These are phyloP conservation scores for Lycia hirtaria DNA, from an alignment of 2,888 invertebrate species.

Conservation along the genomic window DNA sequence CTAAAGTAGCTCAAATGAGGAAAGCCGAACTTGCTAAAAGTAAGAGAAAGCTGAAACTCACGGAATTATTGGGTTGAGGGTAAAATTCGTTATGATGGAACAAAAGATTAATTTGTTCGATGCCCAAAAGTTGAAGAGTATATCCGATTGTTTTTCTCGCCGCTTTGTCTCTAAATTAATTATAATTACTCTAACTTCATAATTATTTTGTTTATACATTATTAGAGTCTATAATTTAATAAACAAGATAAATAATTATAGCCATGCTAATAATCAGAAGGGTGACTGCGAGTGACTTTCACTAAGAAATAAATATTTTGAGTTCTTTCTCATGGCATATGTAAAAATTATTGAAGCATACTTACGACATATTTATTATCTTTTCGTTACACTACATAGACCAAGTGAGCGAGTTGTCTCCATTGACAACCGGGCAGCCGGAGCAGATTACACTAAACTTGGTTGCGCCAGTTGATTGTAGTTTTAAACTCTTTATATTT, in stretches of 20 bases:
- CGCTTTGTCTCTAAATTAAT: neutral
- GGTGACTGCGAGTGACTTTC: too few relatives aligned
- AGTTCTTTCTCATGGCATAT: too few relatives aligned
- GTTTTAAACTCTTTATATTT: too few relatives aligned
- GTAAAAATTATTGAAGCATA: too few relatives aligned
- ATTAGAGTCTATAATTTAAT: neutral
- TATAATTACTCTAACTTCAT: neutral
- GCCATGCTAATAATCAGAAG: too few relatives aligned
- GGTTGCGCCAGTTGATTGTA: too few relatives aligned
- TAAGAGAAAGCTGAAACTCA: neutral
- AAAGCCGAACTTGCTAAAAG: neutral
- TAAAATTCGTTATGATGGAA: constrained; percentile 1
- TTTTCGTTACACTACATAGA: too few relatives aligned
- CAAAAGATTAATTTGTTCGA: constrained; percentile 16
- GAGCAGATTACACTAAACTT: too few relatives aligned
- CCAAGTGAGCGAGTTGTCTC: too few relatives aligned
- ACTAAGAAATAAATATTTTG: too few relatives aligned
- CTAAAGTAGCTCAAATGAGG: neutral
- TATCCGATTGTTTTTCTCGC: constrained; percentile 5
- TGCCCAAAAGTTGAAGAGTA: constrained; percentile 8
- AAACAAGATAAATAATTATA: neutral
- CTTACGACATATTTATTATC: too few relatives aligned
- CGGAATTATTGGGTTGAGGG: neutral
- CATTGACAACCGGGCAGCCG: too few relatives aligned
- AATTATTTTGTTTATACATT: constrained; percentile 1